phyloP scores from a whole-genome alignment of 2,113 vertebrate genomes.

The Indri indri region DNA sequence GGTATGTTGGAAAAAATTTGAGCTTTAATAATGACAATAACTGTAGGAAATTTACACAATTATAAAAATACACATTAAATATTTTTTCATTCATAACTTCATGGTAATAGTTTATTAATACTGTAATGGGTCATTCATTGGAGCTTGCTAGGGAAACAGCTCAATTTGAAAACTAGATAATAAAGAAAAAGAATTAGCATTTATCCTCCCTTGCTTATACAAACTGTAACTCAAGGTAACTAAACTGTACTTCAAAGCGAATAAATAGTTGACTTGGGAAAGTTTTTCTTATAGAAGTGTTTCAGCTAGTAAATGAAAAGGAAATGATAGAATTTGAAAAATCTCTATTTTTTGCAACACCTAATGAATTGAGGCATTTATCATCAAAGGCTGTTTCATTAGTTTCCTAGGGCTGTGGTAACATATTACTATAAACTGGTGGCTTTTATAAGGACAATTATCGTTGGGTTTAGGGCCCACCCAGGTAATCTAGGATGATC shows the following conservation, averaged over 20 bases:
- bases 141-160: neutral
- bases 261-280: too few relatives aligned
- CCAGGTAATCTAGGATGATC: neutral
- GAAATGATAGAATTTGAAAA: too few relatives aligned
- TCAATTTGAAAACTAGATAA: neutral
- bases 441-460: neutral
- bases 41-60: neutral
- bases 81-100: neutral
- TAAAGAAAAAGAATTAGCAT: neutral
- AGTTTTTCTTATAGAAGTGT: too few relatives aligned
- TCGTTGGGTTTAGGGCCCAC: neutral
- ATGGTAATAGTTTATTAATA: constrained; percentile 20
- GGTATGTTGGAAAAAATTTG: neutral
- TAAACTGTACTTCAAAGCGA: too few relatives aligned
- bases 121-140: neutral
- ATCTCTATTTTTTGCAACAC: neutral
- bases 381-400: neutral
- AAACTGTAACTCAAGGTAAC: too few relatives aligned
- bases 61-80: neutral
- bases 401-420: neutral
- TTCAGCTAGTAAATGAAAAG: too few relatives aligned
- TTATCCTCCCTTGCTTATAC: neutral
- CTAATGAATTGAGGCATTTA: neutral
- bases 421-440: neutral
- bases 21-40: neutral